A percentile compares a stretch with the other conserved stretches of the same genome.
phyloP scores from a whole-genome alignment of 2,797 vertebrate genomes.

The Scomberomorus guttatus region DNA sequence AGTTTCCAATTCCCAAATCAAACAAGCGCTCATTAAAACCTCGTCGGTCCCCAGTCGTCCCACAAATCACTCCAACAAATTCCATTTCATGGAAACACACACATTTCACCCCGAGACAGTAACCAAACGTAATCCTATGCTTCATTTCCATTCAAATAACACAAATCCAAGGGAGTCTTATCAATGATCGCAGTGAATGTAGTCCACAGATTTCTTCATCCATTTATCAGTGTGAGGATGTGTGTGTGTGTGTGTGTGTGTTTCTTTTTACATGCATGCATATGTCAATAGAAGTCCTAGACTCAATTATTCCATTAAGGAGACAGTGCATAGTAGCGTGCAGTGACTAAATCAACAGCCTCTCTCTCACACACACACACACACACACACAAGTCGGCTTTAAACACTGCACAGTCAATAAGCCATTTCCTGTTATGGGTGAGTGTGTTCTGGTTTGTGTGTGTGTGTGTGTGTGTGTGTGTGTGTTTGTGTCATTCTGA shows the following conservation, averaged over 20 bases:
- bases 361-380: constrained; percentile 21
- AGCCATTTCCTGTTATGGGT: constrained; percentile 64
- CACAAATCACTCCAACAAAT: constrained; percentile 78
- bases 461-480: constrained; percentile 33
- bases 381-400: constrained; percentile 60
- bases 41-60: constrained; percentile 42
- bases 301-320: constrained; percentile 84
- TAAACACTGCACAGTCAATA: constrained; percentile 77
- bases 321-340: constrained; percentile 65
- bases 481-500: constrained; percentile 49
- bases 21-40: constrained; percentile 83
- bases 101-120: constrained; percentile 73
- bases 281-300: constrained; percentile 73
- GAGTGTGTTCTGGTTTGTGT: constrained; percentile 33
- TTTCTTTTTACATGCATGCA: constrained; percentile 47
- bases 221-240: constrained; percentile 32
- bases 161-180: constrained; percentile 71
- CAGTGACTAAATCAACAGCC: constrained; percentile 78
- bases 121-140: constrained; percentile 78
- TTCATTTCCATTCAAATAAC: constrained; percentile 88
- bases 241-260: constrained; percentile 20
- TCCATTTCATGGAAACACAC: constrained; percentile 74
- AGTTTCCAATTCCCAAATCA: constrained; percentile 86
- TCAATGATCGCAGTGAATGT: constrained; percentile 71
- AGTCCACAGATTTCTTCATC: constrained; percentile 53